These are phyloP conservation scores for Omphaloscelis lunosa DNA, from an alignment of 2,888 invertebrate genomes.

Conservation along the genomic window DNA sequence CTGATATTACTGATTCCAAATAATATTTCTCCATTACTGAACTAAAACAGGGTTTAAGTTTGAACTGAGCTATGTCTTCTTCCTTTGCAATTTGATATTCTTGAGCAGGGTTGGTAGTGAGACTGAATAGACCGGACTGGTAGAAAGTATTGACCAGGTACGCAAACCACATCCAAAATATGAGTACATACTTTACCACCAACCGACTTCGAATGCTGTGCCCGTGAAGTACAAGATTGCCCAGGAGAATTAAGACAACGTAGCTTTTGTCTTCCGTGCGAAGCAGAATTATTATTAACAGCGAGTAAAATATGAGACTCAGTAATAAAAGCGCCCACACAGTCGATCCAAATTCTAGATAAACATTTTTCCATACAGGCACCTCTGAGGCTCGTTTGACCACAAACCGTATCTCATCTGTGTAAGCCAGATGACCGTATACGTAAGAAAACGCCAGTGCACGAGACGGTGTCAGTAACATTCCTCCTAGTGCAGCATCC, in stretches of 20 bases:
- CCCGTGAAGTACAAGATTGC: slow-evolving; percentile 49
- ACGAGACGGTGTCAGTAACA: slow-evolving; percentile 54
- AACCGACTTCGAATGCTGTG: slow-evolving; percentile 40
- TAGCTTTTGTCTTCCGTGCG: slow-evolving; percentile 54
- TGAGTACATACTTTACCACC: slow-evolving; percentile 62
- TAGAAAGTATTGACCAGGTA: slow-evolving; percentile 69
- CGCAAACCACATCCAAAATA: slow-evolving; percentile 78
- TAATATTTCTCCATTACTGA: slow-evolving; percentile 57
- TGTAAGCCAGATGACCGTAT: slow-evolving; percentile 48
- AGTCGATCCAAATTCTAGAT: slow-evolving; percentile 56
- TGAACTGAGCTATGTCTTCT: slow-evolving; percentile 45
- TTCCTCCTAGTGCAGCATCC: slow-evolving; percentile 54
- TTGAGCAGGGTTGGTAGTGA: slow-evolving; percentile 65
- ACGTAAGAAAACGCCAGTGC: slow-evolving; percentile 53
- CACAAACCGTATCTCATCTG: slow-evolving; percentile 58
- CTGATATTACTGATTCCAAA: slow-evolving; percentile 50
- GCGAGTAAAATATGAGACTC: slow-evolving; percentile 50
- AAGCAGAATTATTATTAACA: slow-evolving; percentile 48
- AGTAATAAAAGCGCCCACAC: slow-evolving; percentile 60
- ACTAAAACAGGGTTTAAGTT: slow-evolving; percentile 57
- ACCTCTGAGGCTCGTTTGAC: slow-evolving; percentile 48
- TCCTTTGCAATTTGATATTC: slow-evolving; percentile 63
- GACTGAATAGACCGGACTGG: slow-evolving; percentile 68
- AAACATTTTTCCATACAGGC: slow-evolving; percentile 66
- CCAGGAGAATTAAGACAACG: slow-evolving; percentile 45